These are phyloP conservation scores for Polypedilum vanderplanki DNA, from an alignment of 1,140 invertebrate genomes.

Conservation along the genomic window DNA sequence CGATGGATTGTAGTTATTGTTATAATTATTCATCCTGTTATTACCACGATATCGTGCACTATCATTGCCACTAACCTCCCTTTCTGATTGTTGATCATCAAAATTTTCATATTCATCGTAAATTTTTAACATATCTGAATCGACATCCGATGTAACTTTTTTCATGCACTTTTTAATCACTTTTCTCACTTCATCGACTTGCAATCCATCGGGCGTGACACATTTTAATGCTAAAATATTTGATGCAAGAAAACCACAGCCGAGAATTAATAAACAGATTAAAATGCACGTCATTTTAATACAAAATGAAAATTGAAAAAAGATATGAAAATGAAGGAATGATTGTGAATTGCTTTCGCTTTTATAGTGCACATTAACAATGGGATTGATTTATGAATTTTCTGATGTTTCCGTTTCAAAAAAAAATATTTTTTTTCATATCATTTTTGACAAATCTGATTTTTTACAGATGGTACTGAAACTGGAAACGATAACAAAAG, in stretches of 20 bases:
- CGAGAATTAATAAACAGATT: neutral
- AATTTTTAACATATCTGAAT: neutral
- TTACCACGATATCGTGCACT: neutral
- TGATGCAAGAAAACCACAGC: neutral
- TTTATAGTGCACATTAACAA: slow-evolving; percentile 12
- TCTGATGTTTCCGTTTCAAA: slow-evolving; percentile 8
- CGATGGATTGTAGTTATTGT: neutral
- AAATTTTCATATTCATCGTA: neutral
- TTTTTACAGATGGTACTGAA: slow-evolving; percentile 39
- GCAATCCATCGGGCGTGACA: slow-evolving; percentile 45
- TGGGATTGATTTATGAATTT: slow-evolving; percentile 26
- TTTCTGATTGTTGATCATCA: neutral
- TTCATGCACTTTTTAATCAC: slow-evolving; percentile 39
- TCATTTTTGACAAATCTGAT: neutral
- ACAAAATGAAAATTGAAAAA: neutral
- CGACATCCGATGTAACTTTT: slow-evolving; percentile 30
- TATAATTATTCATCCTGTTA: neutral
- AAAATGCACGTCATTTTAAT: slow-evolving; percentile 21
- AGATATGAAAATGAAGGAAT: neutral
- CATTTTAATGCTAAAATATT: slow-evolving; percentile 42
- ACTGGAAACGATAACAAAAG: slow-evolving; percentile 39
- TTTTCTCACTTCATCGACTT: slow-evolving; percentile 44
- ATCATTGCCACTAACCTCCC: neutral
- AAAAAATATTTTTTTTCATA: neutral
- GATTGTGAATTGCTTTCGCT: neutral